These are phyloP conservation scores for Spongilla lacustris DNA, from an alignment of 37 sponge, comb jelly and placozoan species.

Conservation along the genomic window DNA sequence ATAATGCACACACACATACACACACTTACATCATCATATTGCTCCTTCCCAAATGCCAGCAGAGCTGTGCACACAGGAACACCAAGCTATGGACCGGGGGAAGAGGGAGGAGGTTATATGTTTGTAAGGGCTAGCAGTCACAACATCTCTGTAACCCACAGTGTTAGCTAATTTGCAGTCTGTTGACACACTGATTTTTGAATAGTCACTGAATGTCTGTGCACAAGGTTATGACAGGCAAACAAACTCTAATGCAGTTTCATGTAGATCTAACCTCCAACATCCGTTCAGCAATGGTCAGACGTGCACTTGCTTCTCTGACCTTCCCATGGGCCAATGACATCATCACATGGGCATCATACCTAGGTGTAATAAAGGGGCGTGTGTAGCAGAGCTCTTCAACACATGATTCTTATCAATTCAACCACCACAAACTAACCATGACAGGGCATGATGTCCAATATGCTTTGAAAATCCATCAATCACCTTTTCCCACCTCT, in stretches of 20 bases:
- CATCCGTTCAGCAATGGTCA: conserved; percentile 52
- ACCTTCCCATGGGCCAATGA: conserved; percentile 47
- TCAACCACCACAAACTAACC: conserved; percentile 31
- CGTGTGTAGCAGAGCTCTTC: neutral
- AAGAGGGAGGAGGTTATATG: neutral
- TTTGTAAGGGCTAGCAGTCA: too few species aligned
- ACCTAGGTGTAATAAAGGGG: conserved; percentile 17
- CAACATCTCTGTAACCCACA: neutral
- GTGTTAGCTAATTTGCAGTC: neutral
- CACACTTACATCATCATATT: conserved; percentile 74
- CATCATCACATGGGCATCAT: conserved; percentile 65
- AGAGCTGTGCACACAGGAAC: conserved; percentile 81
- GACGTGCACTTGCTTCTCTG: conserved; percentile 51
- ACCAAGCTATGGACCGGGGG: conserved; percentile 55
- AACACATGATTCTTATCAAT: neutral
- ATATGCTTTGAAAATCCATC: conserved; percentile 19
- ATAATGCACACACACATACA: neutral
- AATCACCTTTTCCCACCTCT: conserved; percentile 50
- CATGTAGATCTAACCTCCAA: conserved; percentile 56
- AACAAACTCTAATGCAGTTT: too few species aligned
- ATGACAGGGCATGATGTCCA: conserved; percentile 25
- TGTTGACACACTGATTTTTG: neutral
- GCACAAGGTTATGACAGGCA: neutral
- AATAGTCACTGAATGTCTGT: neutral
- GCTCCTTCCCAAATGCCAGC: conserved; percentile 79